Evolutionary conservation across 2,113 vertebrate species (phyloP), one percentile per base, ranked within the genome.

Genomic region (Himantopus leucocephalus): DNA sequence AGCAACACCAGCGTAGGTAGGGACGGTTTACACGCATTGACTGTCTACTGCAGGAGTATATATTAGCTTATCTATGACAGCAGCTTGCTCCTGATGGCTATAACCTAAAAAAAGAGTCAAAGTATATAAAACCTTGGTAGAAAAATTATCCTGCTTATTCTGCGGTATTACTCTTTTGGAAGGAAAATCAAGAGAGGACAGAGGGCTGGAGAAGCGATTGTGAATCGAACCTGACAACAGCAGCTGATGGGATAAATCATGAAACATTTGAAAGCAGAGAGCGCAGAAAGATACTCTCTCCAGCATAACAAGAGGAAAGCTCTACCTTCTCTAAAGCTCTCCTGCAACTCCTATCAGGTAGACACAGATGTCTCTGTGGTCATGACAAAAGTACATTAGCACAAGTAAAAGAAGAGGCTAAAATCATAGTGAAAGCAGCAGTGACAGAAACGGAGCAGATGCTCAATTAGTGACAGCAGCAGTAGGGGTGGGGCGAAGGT

Each of bases 31-130:
- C 90, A 95, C 2, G 0, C 96, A 79, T 0, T 83, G 87, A 73
- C 87, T 95, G 93, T 59, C 81, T 93, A 62, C 96, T 79, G 85
- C 63, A 89, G 85, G 81, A 95, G 91, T 73, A 94, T 91, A 82
- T 85, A 92, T 92, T 91, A 90, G 81, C 91, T 97, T 97, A 96
- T 94, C 97, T 97, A 67, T 80, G 87, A 92, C 91, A 97, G 84
- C 91, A 95, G 95, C 94, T 95, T 95, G 93, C 93, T 95, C 87
- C 93, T 85, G 78, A 94, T 91, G 87, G 90, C 91, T 95, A 92
- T 85, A 93, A 96, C 84, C 81, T 91, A 84, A 59, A 78, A 91
- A 93, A 95, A 41, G 62, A 95, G 77, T 79, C 87, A 39, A 95
- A 88, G 84, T 55, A 59, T 16, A 89, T 79, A 97, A 90, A 92